These are phyloP conservation scores for Crotalus horridus DNA, from an alignment of 2,113 vertebrate genomes.

Conservation along the genomic window DNA sequence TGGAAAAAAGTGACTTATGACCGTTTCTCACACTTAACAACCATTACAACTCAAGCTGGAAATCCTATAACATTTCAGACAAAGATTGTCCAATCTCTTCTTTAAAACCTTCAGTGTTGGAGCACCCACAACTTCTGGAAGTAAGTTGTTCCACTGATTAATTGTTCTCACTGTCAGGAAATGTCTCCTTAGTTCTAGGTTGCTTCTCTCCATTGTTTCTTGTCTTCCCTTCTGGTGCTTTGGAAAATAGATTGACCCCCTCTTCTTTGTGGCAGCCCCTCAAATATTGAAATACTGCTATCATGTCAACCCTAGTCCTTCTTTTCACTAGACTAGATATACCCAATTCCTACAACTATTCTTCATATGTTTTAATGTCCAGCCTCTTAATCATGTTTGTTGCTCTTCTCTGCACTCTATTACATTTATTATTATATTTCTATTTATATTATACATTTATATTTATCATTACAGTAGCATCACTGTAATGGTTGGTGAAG, in stretches of 20 bases:
- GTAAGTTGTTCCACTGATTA: background rate
- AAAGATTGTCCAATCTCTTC: background rate
- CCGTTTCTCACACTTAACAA: background rate
- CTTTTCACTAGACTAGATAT: no score
- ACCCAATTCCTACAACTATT: no score
- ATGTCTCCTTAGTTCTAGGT: background rate
- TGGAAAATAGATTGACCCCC: background rate
- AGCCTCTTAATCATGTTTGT: background rate
- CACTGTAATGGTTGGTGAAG: background rate
- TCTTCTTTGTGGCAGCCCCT: background rate
- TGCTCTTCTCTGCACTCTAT: background rate
- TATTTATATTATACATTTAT: background rate
- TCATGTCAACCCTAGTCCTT: no score
- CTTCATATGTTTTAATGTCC: background rate
- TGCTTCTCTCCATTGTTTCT: background rate
- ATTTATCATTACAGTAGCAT: background rate
- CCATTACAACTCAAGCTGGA: background rate
- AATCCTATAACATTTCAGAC: no score
- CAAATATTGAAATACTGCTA: background rate
- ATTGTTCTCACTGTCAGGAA: background rate
- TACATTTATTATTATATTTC: background rate
- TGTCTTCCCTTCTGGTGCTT: background rate
- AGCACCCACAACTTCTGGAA: background rate
- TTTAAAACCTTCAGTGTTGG: background rate
- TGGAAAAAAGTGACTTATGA: background rate